Evolutionary conservation across 2,113 vertebrate species (phyloP).

Genomic region (Thamnophis sirtalis): DNA sequence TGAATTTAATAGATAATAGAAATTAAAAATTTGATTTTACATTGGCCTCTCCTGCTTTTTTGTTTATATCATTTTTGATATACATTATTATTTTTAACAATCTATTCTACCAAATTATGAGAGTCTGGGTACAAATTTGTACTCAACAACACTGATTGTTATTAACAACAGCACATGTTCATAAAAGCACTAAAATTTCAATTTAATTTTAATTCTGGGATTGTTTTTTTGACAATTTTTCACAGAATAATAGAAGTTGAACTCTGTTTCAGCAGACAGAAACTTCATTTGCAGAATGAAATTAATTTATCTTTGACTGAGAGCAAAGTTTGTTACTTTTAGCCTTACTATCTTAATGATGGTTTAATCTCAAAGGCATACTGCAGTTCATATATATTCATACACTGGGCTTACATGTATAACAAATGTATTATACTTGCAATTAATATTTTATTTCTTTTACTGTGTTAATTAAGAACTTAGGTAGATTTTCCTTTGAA

Average conservation of each 20-base stretch:
- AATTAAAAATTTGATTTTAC: neutral
- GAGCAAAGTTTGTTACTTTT: neutral
- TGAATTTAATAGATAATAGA: neutral
- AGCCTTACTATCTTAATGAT: neutral
- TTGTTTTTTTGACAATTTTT: neutral
- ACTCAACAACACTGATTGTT: neutral
- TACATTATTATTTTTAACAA: neutral
- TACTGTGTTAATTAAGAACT: neutral
- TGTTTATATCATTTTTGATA: neutral
- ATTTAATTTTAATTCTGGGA: neutral
- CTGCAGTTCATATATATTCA: neutral
- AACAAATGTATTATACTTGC: neutral
- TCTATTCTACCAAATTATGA: neutral
- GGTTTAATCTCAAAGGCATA: neutral
- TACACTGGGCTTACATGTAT: constrained; percentile 28
- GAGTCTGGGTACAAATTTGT: neutral
- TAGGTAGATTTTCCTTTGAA: neutral
- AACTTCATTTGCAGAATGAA: neutral
- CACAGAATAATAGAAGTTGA: neutral
- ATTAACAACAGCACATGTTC: neutral
- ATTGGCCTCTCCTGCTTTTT: neutral
- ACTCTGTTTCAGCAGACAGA: neutral
- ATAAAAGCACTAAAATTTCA: neutral
- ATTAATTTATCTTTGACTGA: neutral
- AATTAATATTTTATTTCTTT: neutral